These are phyloP conservation scores for Oncorhynchus clarkii DNA, from an alignment of 2,113 vertebrate genomes.

Conservation along the genomic window DNA sequence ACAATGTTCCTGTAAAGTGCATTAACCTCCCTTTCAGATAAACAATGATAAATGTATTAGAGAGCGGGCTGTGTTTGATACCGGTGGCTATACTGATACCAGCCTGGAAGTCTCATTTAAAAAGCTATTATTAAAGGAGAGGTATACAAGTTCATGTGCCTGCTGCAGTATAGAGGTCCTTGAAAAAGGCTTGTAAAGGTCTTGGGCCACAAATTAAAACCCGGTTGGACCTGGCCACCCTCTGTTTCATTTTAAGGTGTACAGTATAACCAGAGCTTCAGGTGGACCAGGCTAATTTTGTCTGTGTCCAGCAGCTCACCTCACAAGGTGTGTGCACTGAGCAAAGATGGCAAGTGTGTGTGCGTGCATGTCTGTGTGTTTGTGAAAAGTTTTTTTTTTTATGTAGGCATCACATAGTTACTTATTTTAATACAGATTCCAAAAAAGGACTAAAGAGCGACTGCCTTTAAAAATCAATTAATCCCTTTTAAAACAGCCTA, in stretches of 20 bases:
- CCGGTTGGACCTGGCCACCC: conserved; percentile 25
- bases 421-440: too few species aligned
- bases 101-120: conserved; percentile 43
- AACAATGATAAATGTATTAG: conserved; percentile 24
- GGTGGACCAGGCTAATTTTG: background rate
- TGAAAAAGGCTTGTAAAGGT: conserved; percentile 57
- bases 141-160: background rate
- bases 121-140: conserved; percentile 30
- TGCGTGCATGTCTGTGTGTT: too few species aligned
- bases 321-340: background rate
- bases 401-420: too few species aligned
- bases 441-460: too few species aligned
- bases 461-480: too few species aligned
- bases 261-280: conserved; percentile 12
- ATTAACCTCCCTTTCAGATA: conserved; percentile 24
- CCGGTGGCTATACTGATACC: conserved; percentile 27
- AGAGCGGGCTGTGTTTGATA: conserved; percentile 36
- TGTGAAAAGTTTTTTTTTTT: too few species aligned
- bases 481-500: too few species aligned
- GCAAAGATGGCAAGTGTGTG: background rate
- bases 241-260: conserved; percentile 34
- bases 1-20: conserved; percentile 20
- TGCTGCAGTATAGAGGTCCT: conserved; percentile 46
- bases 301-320: conserved; percentile 24
- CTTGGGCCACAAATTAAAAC: conserved; percentile 57